Percentiles rank a stretch among this genome's conserved stretches.
Conservation (phyloP, 1,140 invertebrate species). For the Drosophila arawakana region DNA sequence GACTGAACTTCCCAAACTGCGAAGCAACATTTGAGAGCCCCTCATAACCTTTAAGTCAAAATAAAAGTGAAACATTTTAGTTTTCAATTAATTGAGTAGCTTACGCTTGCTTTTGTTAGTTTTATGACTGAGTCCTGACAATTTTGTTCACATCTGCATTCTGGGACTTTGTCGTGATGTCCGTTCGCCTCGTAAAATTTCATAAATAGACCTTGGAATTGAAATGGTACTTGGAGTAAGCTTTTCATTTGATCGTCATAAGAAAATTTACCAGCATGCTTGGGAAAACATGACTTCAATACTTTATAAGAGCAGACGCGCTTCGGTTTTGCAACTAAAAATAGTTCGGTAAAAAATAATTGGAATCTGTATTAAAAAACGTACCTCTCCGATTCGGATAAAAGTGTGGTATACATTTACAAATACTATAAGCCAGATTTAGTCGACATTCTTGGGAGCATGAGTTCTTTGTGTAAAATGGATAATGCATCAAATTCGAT, state of each 20-base stretch:
- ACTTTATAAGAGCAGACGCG: slow-evolving; percentile 68
- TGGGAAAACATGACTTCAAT: slow-evolving; percentile 64
- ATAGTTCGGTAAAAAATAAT: neutral
- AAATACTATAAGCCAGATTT: slow-evolving; percentile 86
- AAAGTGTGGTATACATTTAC: slow-evolving; percentile 88
- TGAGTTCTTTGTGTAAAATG: slow-evolving; percentile 88
- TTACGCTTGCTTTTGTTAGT: slow-evolving; percentile 48
- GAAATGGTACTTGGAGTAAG: neutral
- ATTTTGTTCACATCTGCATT: slow-evolving; percentile 65
- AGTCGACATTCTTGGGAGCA: slow-evolving; percentile 89
- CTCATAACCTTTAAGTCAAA: slow-evolving; percentile 49
- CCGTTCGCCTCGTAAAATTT: slow-evolving; percentile 54
- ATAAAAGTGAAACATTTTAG: neutral
- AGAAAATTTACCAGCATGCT: slow-evolving; percentile 48
- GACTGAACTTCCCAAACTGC: slow-evolving; percentile 62
- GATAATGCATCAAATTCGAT: slow-evolving; percentile 87
- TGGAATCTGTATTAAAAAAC: neutral
- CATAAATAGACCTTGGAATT: slow-evolving; percentile 54
- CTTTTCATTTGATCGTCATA: neutral
- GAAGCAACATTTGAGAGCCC: slow-evolving; percentile 60
- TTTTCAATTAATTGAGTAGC: neutral
- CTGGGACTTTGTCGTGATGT: slow-evolving; percentile 14
- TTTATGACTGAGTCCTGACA: slow-evolving; percentile 65
- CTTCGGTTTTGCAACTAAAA: slow-evolving; percentile 62
- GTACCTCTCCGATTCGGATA: slow-evolving; percentile 78